Percentiles rank a stretch among this genome's conserved stretches.
Conservation (phyloP, 2,888 invertebrate species). For the Protodeltote pygarga region DNA sequence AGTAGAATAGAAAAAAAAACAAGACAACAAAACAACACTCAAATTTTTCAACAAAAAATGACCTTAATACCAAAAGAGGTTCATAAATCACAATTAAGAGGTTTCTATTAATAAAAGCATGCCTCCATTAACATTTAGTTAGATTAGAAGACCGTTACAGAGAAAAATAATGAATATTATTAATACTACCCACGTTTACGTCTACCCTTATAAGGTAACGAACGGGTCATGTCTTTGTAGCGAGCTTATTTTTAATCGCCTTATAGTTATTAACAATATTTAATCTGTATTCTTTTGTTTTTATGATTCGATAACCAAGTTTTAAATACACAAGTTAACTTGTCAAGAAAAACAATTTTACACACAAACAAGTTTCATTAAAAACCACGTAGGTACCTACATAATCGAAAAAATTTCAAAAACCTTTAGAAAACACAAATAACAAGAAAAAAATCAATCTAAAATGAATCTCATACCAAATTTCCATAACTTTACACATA, state of each 20-base stretch:
- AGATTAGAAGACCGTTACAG: constrained; percentile 35
- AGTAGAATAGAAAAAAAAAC: constrained; percentile 4
- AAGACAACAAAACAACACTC: constrained; percentile 12
- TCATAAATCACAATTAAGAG: constrained; percentile 44
- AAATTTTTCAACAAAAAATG: constrained; percentile 19
- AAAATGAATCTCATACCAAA: constrained; percentile 36
- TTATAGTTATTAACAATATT: not conserved
- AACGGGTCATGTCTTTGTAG: constrained; percentile 2
- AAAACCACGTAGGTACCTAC: constrained; percentile 25
- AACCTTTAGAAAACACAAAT: constrained; percentile 16
- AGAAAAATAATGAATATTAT: constrained; percentile 41
- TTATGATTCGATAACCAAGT: too few relatives aligned
- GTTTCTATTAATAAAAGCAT: constrained; percentile 42
- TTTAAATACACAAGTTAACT: too few relatives aligned
- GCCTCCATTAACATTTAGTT: constrained; percentile 34
- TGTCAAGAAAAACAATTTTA: too few relatives aligned
- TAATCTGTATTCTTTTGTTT: not conserved
- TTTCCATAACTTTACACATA: constrained; percentile 48
- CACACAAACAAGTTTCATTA: constrained; percentile 14
- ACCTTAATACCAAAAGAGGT: constrained; percentile 33
- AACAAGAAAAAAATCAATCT: constrained; percentile 27
- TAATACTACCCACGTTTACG: constrained; percentile 39
- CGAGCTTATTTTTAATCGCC: constrained; percentile 14
- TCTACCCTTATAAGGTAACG: constrained; percentile 16
- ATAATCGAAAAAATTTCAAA: constrained; percentile 15